phyloP scores from a whole-genome alignment of 2,797 vertebrate genomes.

The Spondyliosoma cantharus region DNA sequence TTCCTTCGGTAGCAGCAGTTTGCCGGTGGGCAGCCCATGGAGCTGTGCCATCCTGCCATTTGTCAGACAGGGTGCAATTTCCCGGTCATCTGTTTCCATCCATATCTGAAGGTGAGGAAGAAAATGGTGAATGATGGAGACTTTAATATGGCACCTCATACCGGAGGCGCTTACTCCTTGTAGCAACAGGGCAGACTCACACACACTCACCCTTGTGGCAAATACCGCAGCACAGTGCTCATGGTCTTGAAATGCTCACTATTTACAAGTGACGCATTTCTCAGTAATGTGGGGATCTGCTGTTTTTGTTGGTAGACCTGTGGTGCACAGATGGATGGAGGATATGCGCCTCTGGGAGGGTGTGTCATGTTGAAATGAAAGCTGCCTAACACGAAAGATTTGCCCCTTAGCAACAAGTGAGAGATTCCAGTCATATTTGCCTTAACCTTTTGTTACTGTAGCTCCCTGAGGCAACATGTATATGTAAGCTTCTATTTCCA shows the following conservation, averaged over 20 bases:
- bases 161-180: constrained; percentile 42
- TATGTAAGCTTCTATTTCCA: constrained; percentile 30
- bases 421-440: constrained; percentile 65
- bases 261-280: constrained; percentile 75
- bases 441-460: constrained; percentile 52
- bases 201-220: constrained; percentile 64
- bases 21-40: constrained; percentile 73
- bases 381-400: constrained; percentile 54
- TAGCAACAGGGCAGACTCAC: constrained; percentile 46
- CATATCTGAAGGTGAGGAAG: constrained; percentile 68
- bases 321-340: constrained; percentile 42
- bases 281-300: constrained; percentile 55
- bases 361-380: constrained; percentile 58
- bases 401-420: constrained; percentile 51
- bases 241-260: constrained; percentile 55
- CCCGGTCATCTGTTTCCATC: constrained; percentile 78
- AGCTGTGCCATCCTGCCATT: constrained; percentile 77
- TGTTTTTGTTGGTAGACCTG: constrained; percentile 47
- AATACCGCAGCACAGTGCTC: constrained; percentile 67
- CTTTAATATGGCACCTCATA: constrained; percentile 65
- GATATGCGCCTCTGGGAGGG: constrained; percentile 46
- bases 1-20: constrained; percentile 71
- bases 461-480: constrained; percentile 37
- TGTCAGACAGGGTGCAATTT: constrained; percentile 80
- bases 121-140: constrained; percentile 65